Evolutionary conservation across 1,140 invertebrate genomes (phyloP), one percentile per base, ranked within the genome.

Genomic region (Aphis craccivora): DNA sequence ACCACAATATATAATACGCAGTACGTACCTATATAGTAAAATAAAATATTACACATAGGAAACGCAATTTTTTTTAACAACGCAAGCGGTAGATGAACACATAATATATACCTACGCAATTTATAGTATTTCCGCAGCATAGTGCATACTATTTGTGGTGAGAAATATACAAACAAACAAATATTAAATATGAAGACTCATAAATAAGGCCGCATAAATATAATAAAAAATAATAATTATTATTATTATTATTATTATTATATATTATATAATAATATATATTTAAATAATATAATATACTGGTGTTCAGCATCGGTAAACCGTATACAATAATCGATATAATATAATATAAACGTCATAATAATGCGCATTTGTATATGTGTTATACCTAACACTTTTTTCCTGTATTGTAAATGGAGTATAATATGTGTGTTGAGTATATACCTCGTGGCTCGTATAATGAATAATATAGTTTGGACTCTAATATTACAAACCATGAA

Each of bases 311-410:
- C 83, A 7, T 84, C 30, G 84, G 11, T 25, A 43, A 43, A 87
- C 84, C 25, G 84, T 37, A 48, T 43, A 37, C 84, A 43, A 87
- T 87, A 43, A 87, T 87, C 84, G 14, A 87, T 87, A 87, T 87
- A 86, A 84, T 23, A 37, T 37, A 83, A 60, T 60, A 67, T 76
- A 76, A 18, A 76, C n/a, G 14, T 76, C 14, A 14, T 76, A 35
- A 67, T 37, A 40, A 23, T 84, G 23, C 35, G 37, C 40, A 25
- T n/a, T n/a, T 83, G 20, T 83, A 35, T 83, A 22, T 84, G 23
- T 22, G 9, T 30, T 37, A 4, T 48, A 87, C 25, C 25, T 87
- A 48, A n/a, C 23, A 48, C 84, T 45, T 87, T 87, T 87, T 11
- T 30, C 43, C 43, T 45, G 43, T n/a, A 25, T 87, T 87, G 84